phyloP scores from a whole-genome alignment of 1,140 invertebrate genomes.

The Apocrypta bakeri region DNA sequence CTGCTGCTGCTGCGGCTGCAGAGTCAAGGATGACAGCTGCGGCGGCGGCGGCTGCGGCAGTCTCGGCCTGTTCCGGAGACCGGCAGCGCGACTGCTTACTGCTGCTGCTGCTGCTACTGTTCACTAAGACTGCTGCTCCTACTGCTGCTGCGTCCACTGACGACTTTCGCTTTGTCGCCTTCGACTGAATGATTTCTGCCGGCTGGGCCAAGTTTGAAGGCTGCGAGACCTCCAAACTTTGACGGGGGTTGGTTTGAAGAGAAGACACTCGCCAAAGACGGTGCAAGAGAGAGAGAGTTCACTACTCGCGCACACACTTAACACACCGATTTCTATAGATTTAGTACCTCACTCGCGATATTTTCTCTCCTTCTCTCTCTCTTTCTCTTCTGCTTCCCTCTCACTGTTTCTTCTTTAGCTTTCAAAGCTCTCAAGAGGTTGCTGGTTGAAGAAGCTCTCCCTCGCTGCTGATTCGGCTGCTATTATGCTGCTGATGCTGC shows the following conservation, averaged over 20 bases:
- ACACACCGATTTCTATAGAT: background rate
- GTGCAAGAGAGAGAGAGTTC: background rate
- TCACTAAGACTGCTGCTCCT: background rate
- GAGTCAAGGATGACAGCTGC: conserved; percentile 51
- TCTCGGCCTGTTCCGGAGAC: conserved; percentile 60
- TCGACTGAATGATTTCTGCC: conserved; percentile 32
- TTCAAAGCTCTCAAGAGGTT: background rate
- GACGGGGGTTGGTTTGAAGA: conserved; percentile 5
- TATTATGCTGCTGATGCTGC: background rate
- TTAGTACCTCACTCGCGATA: background rate
- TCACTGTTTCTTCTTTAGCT: background rate
- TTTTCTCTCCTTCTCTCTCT: background rate
- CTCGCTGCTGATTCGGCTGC: background rate
- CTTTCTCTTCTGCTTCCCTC: background rate
- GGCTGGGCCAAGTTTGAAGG: conserved; percentile 31
- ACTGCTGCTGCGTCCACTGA: conserved; percentile 7
- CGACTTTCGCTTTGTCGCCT: conserved; percentile 25
- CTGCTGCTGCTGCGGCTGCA: conserved; percentile 56
- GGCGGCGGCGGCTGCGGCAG: conserved; percentile 44
- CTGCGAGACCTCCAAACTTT: conserved; percentile 40
- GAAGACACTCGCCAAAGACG: background rate
- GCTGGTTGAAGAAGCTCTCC: background rate
- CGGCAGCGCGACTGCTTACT: conserved; percentile 61
- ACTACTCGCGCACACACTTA: background rate
- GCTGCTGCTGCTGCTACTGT: conserved; percentile 16